Evolutionary conservation across 2,797 vertebrate genomes (phyloP).

Genomic region (Sciaenops ocellatus): DNA sequence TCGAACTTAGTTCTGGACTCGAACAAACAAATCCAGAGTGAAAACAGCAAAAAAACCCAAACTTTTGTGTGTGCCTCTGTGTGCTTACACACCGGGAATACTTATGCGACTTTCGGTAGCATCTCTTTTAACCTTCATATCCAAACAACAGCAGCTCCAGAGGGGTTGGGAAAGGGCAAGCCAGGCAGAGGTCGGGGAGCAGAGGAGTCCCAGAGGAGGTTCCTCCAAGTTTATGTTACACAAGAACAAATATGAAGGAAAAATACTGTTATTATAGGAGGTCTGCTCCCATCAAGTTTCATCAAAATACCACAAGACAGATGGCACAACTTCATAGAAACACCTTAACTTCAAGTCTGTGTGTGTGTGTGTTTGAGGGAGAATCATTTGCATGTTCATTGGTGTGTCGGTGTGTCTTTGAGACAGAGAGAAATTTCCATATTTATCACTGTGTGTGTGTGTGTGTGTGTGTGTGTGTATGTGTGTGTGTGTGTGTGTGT

Average conservation of each 20-base stretch:
- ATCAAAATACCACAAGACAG: constrained; percentile 56
- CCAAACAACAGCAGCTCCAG: constrained; percentile 29
- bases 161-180: constrained; percentile 32
- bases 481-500: constrained; percentile 16
- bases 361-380: constrained; percentile 7
- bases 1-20: constrained; percentile 2
- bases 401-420: constrained; percentile 46
- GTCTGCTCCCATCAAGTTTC: constrained; percentile 48
- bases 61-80: neutral
- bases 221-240: constrained; percentile 45
- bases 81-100: neutral
- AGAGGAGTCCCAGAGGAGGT: constrained; percentile 34
- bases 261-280: constrained; percentile 33
- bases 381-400: constrained; percentile 65
- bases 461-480: constrained; percentile 10
- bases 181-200: constrained; percentile 36
- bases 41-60: constrained; percentile 8
- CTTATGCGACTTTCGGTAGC: neutral
- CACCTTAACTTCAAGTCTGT: constrained; percentile 37
- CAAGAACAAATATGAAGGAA: constrained; percentile 28
- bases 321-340: constrained; percentile 57
- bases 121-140: constrained; percentile 34
- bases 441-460: constrained; percentile 58
- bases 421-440: constrained; percentile 63
- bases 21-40: neutral